A percentile compares a stretch with the other conserved stretches of the same genome.
These are phyloP conservation scores for Mixornis gularis DNA, from an alignment of 2,113 vertebrate species.

Conservation along the genomic window DNA sequence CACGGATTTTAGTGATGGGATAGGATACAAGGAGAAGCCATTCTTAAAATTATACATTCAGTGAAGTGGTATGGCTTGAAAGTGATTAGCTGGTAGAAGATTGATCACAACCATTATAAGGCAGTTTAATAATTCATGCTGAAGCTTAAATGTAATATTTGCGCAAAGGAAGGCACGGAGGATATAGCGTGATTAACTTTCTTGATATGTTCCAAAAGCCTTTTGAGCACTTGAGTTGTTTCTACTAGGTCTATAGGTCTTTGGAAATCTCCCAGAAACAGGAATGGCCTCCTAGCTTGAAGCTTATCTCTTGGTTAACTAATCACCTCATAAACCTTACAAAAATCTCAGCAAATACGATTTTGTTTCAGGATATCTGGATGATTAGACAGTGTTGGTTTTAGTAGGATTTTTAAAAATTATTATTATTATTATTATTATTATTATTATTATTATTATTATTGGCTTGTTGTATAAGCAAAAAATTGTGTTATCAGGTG, in stretches of 20 bases:
- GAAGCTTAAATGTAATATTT: constrained; percentile 49
- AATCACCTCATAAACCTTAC: not conserved
- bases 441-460: not conserved
- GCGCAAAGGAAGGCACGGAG: not conserved
- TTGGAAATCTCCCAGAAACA: not conserved
- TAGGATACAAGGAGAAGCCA: not conserved
- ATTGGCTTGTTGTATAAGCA: not conserved
- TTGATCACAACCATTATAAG: constrained; percentile 35
- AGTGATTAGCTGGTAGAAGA: constrained; percentile 23
- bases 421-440: too few species aligned
- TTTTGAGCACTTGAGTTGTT: not conserved
- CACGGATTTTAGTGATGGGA: not conserved
- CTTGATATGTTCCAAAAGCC: not conserved
- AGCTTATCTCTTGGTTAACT: not conserved
- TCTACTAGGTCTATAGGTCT: not conserved
- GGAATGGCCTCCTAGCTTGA: not conserved
- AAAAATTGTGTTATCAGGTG: not conserved
- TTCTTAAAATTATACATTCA: not conserved
- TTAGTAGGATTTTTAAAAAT: not conserved
- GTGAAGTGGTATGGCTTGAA: not conserved
- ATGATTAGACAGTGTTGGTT: not conserved
- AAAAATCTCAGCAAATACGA: not conserved
- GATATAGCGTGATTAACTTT: not conserved
- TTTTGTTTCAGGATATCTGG: not conserved
- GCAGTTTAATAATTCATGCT: constrained; percentile 40